These are phyloP conservation scores for Pseudochaenichthys georgianus DNA, from an alignment of 2,797 vertebrate genomes.

Conservation along the genomic window DNA sequence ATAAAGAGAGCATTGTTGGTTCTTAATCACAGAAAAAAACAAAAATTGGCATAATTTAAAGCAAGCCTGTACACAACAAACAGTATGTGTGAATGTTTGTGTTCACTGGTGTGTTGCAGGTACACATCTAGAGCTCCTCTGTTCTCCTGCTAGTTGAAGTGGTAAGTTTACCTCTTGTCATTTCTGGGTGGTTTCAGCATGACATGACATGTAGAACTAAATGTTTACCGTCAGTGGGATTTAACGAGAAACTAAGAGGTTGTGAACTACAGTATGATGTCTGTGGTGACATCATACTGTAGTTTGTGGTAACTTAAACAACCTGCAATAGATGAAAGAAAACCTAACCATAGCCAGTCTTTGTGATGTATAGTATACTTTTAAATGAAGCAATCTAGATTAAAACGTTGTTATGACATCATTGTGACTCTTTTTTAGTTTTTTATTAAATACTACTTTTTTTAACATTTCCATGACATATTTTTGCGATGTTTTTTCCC, in stretches of 20 bases:
- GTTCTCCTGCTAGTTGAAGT: conserved; percentile 49
- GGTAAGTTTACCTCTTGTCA: conserved; percentile 51
- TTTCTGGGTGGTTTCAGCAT: conserved; percentile 13
- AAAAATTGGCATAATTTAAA: no score
- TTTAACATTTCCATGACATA: no score
- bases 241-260: conserved; percentile 9
- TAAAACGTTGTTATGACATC: not conserved
- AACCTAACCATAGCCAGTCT: not conserved
- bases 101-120: conserved; percentile 40
- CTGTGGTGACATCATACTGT: not conserved
- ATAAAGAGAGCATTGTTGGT: no score
- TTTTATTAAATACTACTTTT: not conserved
- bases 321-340: not conserved
- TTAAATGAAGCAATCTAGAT: not conserved
- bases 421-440: no score
- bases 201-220: not conserved
- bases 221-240: conserved; percentile 3
- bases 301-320: not conserved
- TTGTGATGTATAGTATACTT: not conserved
- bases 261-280: not conserved
- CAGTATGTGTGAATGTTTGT: not conserved
- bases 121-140: conserved; percentile 19
- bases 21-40: no score
- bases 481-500: not conserved
- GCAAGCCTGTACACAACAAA: not conserved